Evolutionary conservation across 1,140 invertebrate genomes (phyloP), one percentile per base, ranked within the genome.

Genomic region (Cydia fagiglandana): DNA sequence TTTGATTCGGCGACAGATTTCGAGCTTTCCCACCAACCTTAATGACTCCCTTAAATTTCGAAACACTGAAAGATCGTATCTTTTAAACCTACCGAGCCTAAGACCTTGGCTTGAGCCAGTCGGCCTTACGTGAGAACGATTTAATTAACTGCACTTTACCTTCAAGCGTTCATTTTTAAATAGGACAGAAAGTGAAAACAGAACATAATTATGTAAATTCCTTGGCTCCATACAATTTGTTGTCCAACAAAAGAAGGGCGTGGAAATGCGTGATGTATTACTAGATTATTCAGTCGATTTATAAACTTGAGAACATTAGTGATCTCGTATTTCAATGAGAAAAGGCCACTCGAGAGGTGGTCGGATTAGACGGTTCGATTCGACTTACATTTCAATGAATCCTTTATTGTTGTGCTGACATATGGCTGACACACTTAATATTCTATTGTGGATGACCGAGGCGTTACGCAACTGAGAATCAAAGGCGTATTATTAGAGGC

Each of bases 241-340:
- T 73, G 41, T 45, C 7, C 53, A 3, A n/a, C 73, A 64, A 47
- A 68, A 61, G 75, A 80, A 77, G 68, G 77, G 79, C 75, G 79
- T 77, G 79, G 24, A 77, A 78, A 76, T 28, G 53, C 30, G 34
- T 73, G 77, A 80, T 77, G 75, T 74, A 80, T 80, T 30, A 64
- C 75, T 38, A 66, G 12, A 80, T 84, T 84, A 82, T 74, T 66
- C 76, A 38, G 38, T 68, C 80, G 74, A 79, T 77, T 76, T 85
- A 88, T 86, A 87, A 87, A 88, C 56, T 88, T 84, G 84, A 85
- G 80, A 79, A 83, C 84, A 91, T 88, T 84, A 87, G 73, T 83
- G 80, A 86, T 82, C 83, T 81, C 78, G 66, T 81, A 84, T 82
- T 83, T 77, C 70, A 77, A 80, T 76, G 79, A 80, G 80, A 75